Conservation (phyloP, 2,113 vertebrate species). For the Lagenorhynchus albirostris region DNA sequence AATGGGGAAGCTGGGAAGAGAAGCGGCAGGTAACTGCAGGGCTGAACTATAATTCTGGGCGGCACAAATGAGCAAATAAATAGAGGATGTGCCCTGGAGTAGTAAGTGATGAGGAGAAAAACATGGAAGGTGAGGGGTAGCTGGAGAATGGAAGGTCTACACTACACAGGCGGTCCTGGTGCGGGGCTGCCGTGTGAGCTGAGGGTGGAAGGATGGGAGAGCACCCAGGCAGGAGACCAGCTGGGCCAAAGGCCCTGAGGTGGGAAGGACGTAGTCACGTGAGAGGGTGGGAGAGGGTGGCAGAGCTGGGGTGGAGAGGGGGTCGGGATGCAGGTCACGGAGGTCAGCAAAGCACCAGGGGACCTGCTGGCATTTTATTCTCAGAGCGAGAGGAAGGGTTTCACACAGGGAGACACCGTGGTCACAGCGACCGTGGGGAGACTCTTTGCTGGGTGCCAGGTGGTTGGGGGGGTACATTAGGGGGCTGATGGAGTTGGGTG, state of each 20-base stretch:
- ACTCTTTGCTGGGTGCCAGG: background rate
- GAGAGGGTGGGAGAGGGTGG: background rate
- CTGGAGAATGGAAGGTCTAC: rapidly evolving
- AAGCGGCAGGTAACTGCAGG: background rate
- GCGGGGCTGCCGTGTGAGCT: background rate
- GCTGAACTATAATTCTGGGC: rapidly evolving
- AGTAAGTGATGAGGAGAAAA: background rate
- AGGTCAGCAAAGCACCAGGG: background rate
- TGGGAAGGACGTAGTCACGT: background rate
- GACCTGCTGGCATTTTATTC: background rate
- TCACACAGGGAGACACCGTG: background rate
- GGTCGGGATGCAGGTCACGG: background rate
- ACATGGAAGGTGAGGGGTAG: rapidly evolving
- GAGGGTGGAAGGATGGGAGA: background rate
- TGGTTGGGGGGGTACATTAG: background rate
- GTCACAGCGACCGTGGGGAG: background rate
- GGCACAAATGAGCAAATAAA: background rate
- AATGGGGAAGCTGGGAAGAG: background rate
- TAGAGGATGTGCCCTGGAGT: rapidly evolving
- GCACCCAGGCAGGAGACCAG: background rate
- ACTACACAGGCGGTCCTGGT: no score
- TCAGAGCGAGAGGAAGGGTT: background rate
- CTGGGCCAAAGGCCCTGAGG: background rate
- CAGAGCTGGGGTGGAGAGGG: background rate
- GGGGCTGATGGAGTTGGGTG: background rate